Evolutionary conservation across 2,888 invertebrate species (phyloP).

Genomic region (Tetragonula carbonaria): DNA sequence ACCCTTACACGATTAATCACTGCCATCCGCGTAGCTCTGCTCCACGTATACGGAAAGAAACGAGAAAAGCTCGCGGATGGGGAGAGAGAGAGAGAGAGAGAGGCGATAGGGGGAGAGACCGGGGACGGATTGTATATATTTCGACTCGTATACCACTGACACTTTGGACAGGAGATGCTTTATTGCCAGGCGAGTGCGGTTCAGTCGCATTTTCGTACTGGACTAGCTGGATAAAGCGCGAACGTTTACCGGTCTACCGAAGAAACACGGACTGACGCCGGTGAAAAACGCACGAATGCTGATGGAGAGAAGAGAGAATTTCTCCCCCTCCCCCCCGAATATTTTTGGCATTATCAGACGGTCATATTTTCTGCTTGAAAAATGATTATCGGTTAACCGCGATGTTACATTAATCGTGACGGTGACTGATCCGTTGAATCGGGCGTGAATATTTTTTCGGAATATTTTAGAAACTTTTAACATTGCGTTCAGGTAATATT

Average conservation of each 20-base stretch:
- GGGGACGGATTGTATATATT: constrained; percentile 65
- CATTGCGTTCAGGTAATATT: too few relatives aligned
- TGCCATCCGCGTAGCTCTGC: constrained; percentile 68
- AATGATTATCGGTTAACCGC: not conserved
- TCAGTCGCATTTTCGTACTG: constrained; percentile 72
- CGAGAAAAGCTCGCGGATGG: constrained; percentile 55
- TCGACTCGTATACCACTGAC: constrained; percentile 70
- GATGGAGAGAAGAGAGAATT: constrained; percentile 10
- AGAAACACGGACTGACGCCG: constrained; percentile 43
- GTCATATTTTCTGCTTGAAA: not conserved
- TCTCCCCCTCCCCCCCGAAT: constrained; percentile 12
- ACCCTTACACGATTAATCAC: constrained; percentile 76
- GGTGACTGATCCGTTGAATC: not conserved
- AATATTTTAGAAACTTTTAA: not conserved
- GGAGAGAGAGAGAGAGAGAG: constrained; percentile 37
- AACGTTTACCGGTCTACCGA: constrained; percentile 65
- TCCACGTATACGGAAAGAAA: constrained; percentile 60
- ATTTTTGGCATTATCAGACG: constrained; percentile 5
- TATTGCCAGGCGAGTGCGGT: constrained; percentile 71
- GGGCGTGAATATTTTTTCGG: not conserved
- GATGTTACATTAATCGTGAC: not conserved
- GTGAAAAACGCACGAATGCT: constrained; percentile 20
- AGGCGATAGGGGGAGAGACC: constrained; percentile 5
- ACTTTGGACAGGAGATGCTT: constrained; percentile 73
- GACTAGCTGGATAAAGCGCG: constrained; percentile 69